phyloP scores from a whole-genome alignment of 2,113 vertebrate genomes.

The Podiceps cristatus region DNA sequence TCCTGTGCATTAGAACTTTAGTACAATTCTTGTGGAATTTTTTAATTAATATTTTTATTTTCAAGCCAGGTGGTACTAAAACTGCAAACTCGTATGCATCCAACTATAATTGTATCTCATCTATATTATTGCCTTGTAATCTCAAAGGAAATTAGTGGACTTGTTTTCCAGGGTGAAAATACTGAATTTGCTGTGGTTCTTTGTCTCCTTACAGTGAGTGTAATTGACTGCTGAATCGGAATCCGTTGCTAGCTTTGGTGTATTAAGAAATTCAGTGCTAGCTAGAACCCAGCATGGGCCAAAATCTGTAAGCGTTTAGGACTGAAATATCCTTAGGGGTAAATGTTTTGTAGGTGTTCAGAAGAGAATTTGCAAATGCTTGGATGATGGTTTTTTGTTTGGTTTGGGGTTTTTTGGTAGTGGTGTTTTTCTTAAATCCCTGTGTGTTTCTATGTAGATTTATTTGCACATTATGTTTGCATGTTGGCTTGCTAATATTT shows the following conservation, averaged over 20 bases:
- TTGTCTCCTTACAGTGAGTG: background rate
- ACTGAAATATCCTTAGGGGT: background rate
- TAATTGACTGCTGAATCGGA: background rate
- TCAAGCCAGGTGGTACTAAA: background rate
- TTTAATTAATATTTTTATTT: background rate
- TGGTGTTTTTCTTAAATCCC: background rate
- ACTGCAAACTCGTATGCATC: background rate
- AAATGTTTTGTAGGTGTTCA: background rate
- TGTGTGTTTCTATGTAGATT: background rate
- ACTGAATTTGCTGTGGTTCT: background rate
- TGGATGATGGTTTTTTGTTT: background rate
- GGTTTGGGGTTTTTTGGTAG: accelerated
- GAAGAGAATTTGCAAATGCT: background rate
- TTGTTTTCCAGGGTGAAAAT: background rate
- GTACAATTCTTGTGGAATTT: background rate
- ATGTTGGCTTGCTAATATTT: background rate
- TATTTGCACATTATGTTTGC: background rate
- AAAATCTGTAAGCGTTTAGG: background rate
- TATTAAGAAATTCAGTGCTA: background rate
- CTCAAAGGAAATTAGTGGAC: background rate
- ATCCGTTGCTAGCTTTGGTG: background rate
- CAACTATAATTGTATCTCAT: background rate
- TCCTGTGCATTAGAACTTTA: background rate
- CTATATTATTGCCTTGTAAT: background rate
- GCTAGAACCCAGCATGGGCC: background rate